Evolutionary conservation across 2,888 invertebrate species (phyloP), one percentile per base, ranked within the genome.

Genomic region (Heliconius hortense): DNA sequence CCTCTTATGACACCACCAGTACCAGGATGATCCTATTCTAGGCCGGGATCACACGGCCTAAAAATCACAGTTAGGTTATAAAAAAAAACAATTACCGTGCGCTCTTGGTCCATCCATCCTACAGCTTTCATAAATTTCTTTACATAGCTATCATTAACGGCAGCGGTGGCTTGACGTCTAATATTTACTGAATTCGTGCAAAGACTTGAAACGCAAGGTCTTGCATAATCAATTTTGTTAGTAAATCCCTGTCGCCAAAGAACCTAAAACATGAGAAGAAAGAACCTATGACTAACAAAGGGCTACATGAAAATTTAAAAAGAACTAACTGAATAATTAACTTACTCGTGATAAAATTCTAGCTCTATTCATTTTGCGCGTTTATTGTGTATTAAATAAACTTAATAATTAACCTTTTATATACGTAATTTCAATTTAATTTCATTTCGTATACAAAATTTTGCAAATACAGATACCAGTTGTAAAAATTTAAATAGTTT

Each of bases 101-200:
- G 94, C 4, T 93, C 89, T 68, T 94, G 94, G 75, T 95, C 95
- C 86, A 94, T 91, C 90, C 95, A 95, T 4, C 95, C 95, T 31
- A 95, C 94, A 84, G 95, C 95, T 82, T 94, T 95, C 84, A 95
- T 91, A 76, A 95, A 94, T 79, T 94, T 95, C 79, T 95, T 95
- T 0, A 95, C 85, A 82, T 95, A 94, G 73, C 94, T 89, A 60
- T 90, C 92, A 79, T 94, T 91, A 43, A 91, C 84, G 76, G 91
- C 81, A 48, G 90, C 83, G 75, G 92, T 89, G 60, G 87, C 86
- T 74, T 90, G 86, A 21, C 85, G 79, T 79, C 89, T 88, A 31
- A 79, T 75, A 78, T 81, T 79, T 21, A 75, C 11, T 43, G 79
- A 64, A 63, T 71, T 77, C 39, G 75, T 71, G n/a, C 73, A 66